Percentiles rank a stretch among this genome's conserved stretches.
Evolutionary conservation across 1,140 invertebrate genomes (phyloP).

Genomic region (Magallana gigas): DNA sequence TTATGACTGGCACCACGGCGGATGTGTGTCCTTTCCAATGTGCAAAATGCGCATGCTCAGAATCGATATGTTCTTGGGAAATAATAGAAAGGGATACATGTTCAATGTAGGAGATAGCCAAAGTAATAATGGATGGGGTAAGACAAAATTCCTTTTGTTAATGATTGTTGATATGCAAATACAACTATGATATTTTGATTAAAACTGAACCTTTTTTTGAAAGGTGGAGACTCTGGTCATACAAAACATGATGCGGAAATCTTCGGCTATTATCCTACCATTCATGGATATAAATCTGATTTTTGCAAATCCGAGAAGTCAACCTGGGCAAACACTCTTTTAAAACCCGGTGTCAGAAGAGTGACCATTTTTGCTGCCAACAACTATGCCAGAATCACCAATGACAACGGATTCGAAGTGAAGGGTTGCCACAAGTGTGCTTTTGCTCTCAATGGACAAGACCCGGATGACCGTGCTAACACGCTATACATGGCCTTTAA

Average conservation of each 20-base stretch:
- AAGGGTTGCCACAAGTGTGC: neutral
- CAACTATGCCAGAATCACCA: neutral
- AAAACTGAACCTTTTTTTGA: neutral
- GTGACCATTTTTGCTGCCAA: conserved; percentile 28
- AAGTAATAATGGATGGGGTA: conserved; percentile 34
- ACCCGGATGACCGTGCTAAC: neutral
- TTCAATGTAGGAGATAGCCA: conserved; percentile 24
- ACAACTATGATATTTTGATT: neutral
- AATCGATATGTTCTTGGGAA: neutral
- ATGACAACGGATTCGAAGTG: conserved; percentile 5
- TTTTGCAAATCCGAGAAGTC: neutral
- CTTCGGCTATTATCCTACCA: neutral
- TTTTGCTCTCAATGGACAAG: conserved; percentile 39
- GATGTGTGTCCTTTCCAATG: neutral
- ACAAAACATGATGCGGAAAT: conserved; percentile 26
- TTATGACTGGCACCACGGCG: neutral
- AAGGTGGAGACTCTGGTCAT: neutral
- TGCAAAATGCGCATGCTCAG: conserved; percentile 27
- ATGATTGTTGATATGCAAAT: neutral
- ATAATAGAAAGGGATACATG: neutral
- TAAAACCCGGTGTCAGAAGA: neutral
- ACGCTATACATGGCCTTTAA: conserved; percentile 1
- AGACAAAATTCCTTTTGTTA: neutral
- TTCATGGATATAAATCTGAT: neutral
- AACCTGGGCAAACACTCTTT: neutral